Percentiles rank a stretch among this genome's conserved stretches.
Evolutionary conservation across 35 echinoderm and acorn worm species (phyloP).

Genomic region (Heliocidaris tuberculata): DNA sequence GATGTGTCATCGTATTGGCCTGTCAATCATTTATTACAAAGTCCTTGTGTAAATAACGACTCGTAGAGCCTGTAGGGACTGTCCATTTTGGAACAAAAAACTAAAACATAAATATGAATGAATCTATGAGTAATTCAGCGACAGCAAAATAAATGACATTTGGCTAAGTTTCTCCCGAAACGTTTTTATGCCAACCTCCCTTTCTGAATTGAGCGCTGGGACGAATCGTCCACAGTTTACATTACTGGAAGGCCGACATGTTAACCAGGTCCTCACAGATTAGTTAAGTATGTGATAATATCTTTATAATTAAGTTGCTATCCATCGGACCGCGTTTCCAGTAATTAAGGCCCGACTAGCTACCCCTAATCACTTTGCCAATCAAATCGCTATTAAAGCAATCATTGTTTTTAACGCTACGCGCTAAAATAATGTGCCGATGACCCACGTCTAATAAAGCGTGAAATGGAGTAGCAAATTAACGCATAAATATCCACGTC

Average conservation of each 20-base stretch:
- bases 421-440: conserved; percentile 16
- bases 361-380: conserved; percentile 7
- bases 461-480: conserved; percentile 4
- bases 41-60: neutral
- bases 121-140: neutral
- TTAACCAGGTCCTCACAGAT: neutral
- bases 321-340: neutral
- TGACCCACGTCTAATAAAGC: neutral
- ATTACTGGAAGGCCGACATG: neutral
- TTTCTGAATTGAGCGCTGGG: neutral
- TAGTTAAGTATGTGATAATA: conserved; percentile 5
- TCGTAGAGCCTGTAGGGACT: neutral
- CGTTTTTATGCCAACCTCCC: neutral
- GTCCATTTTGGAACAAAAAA: neutral
- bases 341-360: conserved; percentile 32
- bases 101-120: neutral
- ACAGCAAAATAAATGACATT: neutral
- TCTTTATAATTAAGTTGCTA: neutral
- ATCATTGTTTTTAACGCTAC: conserved; percentile 40
- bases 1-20: neutral
- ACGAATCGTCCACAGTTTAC: neutral
- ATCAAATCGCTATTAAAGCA: neutral
- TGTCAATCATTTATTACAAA: neutral
- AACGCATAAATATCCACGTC: neutral
- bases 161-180: neutral